Base-by-base conservation (phyloP, 2,888 invertebrate species). In the Hoplodrina blanda region DNA sequence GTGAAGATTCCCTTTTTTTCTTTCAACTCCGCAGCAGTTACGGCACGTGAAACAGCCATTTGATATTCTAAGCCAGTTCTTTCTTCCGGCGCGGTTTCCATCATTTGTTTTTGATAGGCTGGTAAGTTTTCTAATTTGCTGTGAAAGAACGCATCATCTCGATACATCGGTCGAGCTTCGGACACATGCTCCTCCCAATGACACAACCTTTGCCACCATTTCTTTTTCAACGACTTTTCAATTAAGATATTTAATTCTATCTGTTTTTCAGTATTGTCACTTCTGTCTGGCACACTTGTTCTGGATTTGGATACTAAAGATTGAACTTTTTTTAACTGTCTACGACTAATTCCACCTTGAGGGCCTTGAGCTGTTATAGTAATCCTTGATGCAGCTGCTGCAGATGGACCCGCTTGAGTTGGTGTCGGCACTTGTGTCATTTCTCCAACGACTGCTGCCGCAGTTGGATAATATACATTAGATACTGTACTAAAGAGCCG, bases 21-120 rank as follows among this genome's bases (percentile, higher is more conserved):
- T 54, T 82, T 78, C 73, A 96, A 88, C 84, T 96, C 95, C 4
- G 83, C 87, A 20, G 91, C 84, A 17, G 94, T 91, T n/a, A 92
- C 93, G 17, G 95, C 93, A 69, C 95, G 90, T 33, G 95, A 92
- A 52, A 96, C 95, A 33, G 95, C 95, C 82, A 96, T 81, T 76
- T 94, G 95, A 86, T 96, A 96, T 85, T 96, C 95, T 19, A 95
- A 86, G 19, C 95, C 95, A 8, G 94, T 94, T 87, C 89, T 92
- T 2, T 78, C 76, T 69, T 90, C 90, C 8, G 80, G 79, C 17
- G 84, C 55, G 7, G 89, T 85, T 53, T 90, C 90, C 72, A 91
- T 81, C 76, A 87, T 85, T 87, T 93, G 95, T 89, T 95, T 95
- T 84, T 93, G 91, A 78, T 95, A 96, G 13, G 77, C 85, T 20